Base-by-base conservation (phyloP, 2,797 vertebrate species). In the Poeciliopsis presidionis region DNA sequence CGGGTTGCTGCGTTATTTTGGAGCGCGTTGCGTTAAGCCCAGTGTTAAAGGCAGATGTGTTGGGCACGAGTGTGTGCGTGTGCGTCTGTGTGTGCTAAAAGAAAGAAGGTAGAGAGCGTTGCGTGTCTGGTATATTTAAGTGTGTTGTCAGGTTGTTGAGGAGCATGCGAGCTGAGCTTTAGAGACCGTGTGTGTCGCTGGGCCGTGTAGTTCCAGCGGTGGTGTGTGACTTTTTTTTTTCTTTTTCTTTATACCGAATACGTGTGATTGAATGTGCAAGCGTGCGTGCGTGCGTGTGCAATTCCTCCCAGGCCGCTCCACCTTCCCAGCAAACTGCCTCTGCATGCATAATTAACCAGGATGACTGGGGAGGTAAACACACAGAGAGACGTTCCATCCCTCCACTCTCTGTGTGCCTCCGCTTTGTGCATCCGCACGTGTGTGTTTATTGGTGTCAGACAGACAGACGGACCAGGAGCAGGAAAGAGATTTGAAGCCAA, bases 321-420 rank as follows among this genome's bases (percentile, higher is more conserved):
- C 86, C 89, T 89, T 88, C 82, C 86, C 82, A 80, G 84, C 81
- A 91, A 91, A 91, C 91, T 92, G 89, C 88, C 86, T 87, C 87
- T 88, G 92, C 90, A 94, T 92, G 90, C 90, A 94, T 95, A 94
- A 94, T 94, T 93, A 92, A 93, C 85, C 88, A 91, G 89, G 83
- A 92, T 82, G 91, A 89, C 90, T 88, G 84, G 80, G 89, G 92
- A 94, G 90, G 92, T 94, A 92, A 94, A 94, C 90, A 93, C 89
- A 85, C 87, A 81, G 83, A 73, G 87, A 89, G 86, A 85, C 72
- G 88, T 73, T 89, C 79, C 90, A 84, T 87, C 91, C 84, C 84
- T 86, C 83, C 82, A 69, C 84, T 47, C 74, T 81, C 73, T 77
- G 70, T 79, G 59, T 76, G 81, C 85, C 78, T 86, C 79, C 78